A percentile compares a stretch with the other conserved stretches of the same genome.
Evolutionary conservation across 1,140 invertebrate genomes (phyloP).

Genomic region (Ips nitidus): DNA sequence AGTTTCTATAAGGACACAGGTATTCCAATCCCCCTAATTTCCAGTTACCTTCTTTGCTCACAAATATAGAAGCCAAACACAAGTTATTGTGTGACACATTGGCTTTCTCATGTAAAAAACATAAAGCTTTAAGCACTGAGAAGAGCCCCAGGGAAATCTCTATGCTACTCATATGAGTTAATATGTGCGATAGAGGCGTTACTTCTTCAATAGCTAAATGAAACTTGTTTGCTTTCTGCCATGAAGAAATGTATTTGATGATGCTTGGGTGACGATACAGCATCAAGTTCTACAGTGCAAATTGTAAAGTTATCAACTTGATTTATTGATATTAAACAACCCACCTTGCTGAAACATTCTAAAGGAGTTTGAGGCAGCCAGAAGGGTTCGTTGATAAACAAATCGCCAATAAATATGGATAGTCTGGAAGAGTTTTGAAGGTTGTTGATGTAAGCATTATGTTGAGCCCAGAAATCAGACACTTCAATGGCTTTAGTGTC

Average conservation of each 20-base stretch:
- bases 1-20: slow-evolving; percentile 68
- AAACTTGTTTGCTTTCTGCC: slow-evolving; percentile 71
- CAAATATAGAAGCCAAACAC: slow-evolving; percentile 75
- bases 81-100: slow-evolving; percentile 80
- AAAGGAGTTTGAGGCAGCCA: slow-evolving; percentile 66
- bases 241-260: slow-evolving; percentile 75
- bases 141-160: slow-evolving; percentile 79
- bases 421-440: slow-evolving; percentile 62
- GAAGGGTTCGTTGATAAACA: slow-evolving; percentile 60
- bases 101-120: slow-evolving; percentile 78
- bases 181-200: slow-evolving; percentile 63
- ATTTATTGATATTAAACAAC: neutral
- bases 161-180: slow-evolving; percentile 65
- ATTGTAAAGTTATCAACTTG: slow-evolving; percentile 40
- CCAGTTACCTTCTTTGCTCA: slow-evolving; percentile 78
- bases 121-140: slow-evolving; percentile 72
- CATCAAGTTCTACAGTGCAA: slow-evolving; percentile 69
- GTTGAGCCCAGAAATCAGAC: slow-evolving; percentile 76
- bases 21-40: slow-evolving; percentile 81
- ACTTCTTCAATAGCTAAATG: slow-evolving; percentile 77
- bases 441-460: slow-evolving; percentile 65
- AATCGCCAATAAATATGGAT: slow-evolving; percentile 72
- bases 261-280: slow-evolving; percentile 81
- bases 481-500: slow-evolving; percentile 73
- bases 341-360: slow-evolving; percentile 72